A percentile compares a stretch with the other conserved stretches of the same genome.
phyloP scores from a whole-genome alignment of 1,140 invertebrate species.

The Chelonus insularis region DNA sequence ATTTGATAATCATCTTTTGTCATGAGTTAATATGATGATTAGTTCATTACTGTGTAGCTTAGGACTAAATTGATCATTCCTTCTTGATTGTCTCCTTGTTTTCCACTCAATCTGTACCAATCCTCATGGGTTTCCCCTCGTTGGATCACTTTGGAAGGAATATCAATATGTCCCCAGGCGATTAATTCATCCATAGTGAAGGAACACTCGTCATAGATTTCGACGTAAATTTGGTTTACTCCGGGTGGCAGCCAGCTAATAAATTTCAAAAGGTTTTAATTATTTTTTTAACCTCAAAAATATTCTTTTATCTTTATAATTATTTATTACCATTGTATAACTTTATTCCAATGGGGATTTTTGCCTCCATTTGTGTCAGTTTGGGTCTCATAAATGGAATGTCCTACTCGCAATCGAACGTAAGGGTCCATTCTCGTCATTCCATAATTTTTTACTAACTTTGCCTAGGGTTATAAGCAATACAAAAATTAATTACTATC shows the following conservation, averaged over 20 bases:
- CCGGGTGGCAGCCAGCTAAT: conserved; percentile 81
- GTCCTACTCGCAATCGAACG: conserved; percentile 87
- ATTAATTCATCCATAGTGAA: conserved; percentile 95
- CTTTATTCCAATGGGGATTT: conserved; percentile 93
- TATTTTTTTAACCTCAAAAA: no score
- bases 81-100: conserved; percentile 91
- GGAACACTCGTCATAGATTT: conserved; percentile 96
- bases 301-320: neutral
- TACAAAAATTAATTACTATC: neutral
- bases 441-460: conserved; percentile 95
- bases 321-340: conserved; percentile 77
- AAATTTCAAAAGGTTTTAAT: conserved; percentile 40
- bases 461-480: conserved; percentile 69
- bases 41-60: conserved; percentile 78
- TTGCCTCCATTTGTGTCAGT: conserved; percentile 94
- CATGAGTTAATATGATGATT: no score
- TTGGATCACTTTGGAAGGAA: conserved; percentile 77
- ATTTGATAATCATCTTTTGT: no score
- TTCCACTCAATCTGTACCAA: conserved; percentile 89
- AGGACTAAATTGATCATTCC: conserved; percentile 81
- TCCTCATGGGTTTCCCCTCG: conserved; percentile 89
- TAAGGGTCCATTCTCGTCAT: conserved; percentile 96
- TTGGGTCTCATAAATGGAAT: conserved; percentile 93
- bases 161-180: conserved; percentile 86
- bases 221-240: conserved; percentile 84